phyloP scores from a whole-genome alignment of 2,797 vertebrate genomes.

The Bradypus variegatus region DNA sequence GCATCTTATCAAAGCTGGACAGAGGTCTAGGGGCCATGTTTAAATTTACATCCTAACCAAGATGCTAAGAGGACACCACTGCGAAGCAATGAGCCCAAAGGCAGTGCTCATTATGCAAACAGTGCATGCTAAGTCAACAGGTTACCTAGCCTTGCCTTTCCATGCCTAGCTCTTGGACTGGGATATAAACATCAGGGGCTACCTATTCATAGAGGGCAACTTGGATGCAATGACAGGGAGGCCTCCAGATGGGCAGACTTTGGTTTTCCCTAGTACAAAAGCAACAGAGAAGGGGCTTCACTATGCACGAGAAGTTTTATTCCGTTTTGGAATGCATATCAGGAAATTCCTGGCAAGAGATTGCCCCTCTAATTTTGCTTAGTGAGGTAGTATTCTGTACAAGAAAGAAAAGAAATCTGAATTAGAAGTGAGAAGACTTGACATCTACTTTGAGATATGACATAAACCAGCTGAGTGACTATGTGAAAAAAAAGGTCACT shows the following conservation, averaged over 20 bases:
- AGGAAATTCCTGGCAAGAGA: not conserved
- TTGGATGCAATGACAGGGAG: not conserved
- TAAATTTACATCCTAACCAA: not conserved
- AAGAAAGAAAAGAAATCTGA: not conserved
- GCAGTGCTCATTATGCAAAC: not conserved
- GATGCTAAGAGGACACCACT: not conserved
- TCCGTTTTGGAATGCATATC: not conserved
- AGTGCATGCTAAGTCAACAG: not conserved
- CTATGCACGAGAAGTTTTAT: not conserved
- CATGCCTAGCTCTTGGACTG: not conserved
- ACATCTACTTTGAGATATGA: constrained; percentile 17
- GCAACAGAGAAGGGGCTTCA: not conserved
- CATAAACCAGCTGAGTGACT: not conserved
- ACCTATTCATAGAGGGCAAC: no score
- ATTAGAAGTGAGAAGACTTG: not conserved
- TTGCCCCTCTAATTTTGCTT: not conserved
- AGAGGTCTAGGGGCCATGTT: not conserved
- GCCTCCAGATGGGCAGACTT: not conserved
- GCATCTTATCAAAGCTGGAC: not conserved
- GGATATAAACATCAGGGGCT: not conserved
- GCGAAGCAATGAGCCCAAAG: not conserved
- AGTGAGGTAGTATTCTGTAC: not conserved
- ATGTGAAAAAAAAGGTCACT: no score
- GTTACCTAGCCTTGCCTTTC: not conserved
- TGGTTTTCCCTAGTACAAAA: not conserved